Conservation (phyloP, 2,113 vertebrate species). For the Odocoileus virginianus region DNA sequence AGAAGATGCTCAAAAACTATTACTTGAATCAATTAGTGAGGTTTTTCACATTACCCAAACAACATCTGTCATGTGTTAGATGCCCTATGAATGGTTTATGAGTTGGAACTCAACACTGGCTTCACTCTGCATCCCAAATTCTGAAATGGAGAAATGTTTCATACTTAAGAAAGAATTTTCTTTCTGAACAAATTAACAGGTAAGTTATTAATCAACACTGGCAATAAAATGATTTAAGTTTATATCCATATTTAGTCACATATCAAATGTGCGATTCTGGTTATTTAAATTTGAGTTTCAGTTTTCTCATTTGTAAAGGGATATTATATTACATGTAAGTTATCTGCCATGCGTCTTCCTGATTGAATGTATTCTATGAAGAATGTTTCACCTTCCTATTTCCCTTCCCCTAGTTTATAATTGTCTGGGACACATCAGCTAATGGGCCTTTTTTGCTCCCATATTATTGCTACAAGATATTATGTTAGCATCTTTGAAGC, state of each 20-base stretch:
- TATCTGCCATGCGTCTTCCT: not conserved
- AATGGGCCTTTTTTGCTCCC: not conserved
- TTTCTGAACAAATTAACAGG: not conserved
- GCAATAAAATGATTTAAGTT: not conserved
- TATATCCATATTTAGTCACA: not conserved
- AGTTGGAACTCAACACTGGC: not conserved
- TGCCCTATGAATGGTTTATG: not conserved
- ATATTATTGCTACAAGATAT: not conserved
- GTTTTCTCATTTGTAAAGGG: not conserved
- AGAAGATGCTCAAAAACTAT: not conserved
- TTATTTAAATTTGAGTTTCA: slow-evolving; percentile 9
- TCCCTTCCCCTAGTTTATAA: not conserved
- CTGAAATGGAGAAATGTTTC: not conserved
- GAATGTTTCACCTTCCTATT: not conserved
- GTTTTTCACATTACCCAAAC: not conserved
- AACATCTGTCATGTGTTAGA: not conserved
- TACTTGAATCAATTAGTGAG: not conserved
- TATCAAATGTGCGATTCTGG: not conserved
- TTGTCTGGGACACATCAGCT: not conserved
- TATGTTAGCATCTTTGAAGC: slow-evolving; percentile 19
- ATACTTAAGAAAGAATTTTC: not conserved
- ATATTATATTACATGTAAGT: not conserved
- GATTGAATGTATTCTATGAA: not conserved
- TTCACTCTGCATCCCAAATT: not conserved
- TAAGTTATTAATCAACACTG: not conserved